phyloP scores from a whole-genome alignment of 2,888 invertebrate genomes.

The Schrankia costaestrigalis region DNA sequence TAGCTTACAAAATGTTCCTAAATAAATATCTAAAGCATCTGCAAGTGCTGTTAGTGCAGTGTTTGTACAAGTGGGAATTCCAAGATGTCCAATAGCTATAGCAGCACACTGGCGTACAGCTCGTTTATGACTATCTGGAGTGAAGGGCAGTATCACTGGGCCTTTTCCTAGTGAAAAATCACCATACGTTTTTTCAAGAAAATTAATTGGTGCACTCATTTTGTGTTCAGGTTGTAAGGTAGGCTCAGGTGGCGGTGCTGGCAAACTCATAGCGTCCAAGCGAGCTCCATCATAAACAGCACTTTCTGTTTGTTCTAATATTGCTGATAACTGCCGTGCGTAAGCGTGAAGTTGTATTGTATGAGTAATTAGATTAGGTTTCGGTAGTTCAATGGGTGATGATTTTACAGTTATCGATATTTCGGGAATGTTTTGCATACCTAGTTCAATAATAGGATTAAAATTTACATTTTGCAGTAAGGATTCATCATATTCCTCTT shows the following conservation, averaged over 20 bases:
- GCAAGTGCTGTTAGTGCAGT: conserved; percentile 62
- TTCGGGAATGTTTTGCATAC: conserved; percentile 76
- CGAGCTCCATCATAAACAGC: conserved; percentile 57
- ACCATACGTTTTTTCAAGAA: conserved; percentile 65
- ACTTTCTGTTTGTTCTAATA: conserved; percentile 61
- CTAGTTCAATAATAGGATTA: conserved; percentile 73
- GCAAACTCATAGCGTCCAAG: conserved; percentile 57
- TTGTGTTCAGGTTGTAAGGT: conserved; percentile 55
- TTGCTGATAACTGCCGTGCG: conserved; percentile 54
- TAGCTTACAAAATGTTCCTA: conserved; percentile 69
- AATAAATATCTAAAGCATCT: conserved; percentile 63
- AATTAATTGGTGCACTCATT: conserved; percentile 59
- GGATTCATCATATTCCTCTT: conserved; percentile 54
- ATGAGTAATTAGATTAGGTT: conserved; percentile 68
- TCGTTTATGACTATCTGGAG: conserved; percentile 70
- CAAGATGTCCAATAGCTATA: conserved; percentile 68
- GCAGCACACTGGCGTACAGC: conserved; percentile 70
- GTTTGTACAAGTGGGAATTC: conserved; percentile 61
- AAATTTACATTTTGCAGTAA: conserved; percentile 70
- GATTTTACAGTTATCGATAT: conserved; percentile 71
- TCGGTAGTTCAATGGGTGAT: conserved; percentile 68
- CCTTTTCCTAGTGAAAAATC: conserved; percentile 71
- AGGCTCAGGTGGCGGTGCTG: conserved; percentile 58
- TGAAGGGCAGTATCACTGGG: conserved; percentile 62
- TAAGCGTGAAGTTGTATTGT: conserved; percentile 69